phyloP scores from a whole-genome alignment of 2,888 invertebrate genomes.

The Netelia virgata region DNA sequence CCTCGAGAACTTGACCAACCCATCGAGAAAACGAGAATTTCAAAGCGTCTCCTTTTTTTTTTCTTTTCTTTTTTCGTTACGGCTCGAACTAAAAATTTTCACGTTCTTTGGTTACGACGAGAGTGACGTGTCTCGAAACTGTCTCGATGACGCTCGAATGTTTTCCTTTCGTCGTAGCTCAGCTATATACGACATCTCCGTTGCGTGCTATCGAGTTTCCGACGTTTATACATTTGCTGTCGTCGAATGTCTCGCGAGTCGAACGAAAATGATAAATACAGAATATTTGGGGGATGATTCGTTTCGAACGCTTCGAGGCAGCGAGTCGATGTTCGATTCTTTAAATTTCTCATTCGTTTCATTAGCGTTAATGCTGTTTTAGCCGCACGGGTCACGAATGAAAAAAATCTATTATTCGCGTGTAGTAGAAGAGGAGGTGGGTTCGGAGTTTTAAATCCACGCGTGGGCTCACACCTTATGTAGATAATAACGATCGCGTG shows the following conservation, averaged over 20 bases:
- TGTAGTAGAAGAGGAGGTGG: neutral
- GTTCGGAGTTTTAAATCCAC: slow-evolving; percentile 9
- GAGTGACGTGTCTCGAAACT: slow-evolving; percentile 39
- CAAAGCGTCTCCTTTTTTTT: neutral
- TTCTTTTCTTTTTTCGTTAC: neutral
- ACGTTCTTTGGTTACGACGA: slow-evolving; percentile 58
- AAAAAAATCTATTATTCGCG: slow-evolving; percentile 5
- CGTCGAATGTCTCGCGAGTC: neutral
- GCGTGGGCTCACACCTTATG: slow-evolving; percentile 10
- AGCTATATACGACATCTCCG: neutral
- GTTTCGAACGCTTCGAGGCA: no score
- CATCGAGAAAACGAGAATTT: slow-evolving; percentile 34
- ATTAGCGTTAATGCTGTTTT: slow-evolving; percentile 20
- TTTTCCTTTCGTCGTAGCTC: slow-evolving; percentile 32
- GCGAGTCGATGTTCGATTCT: neutral
- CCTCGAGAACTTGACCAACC: slow-evolving; percentile 43
- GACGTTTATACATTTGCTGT: neutral
- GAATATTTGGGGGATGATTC: no score
- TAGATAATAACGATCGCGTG: slow-evolving; percentile 55
- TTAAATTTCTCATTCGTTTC: slow-evolving; percentile 20
- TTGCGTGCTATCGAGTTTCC: no score
- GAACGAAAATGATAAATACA: no score
- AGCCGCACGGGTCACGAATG: slow-evolving; percentile 13
- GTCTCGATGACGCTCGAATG: slow-evolving; percentile 55
- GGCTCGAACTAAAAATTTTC: slow-evolving; percentile 45